Evolutionary conservation across 2,797 vertebrate genomes (phyloP).

Genomic region (Decapterus maruadsi): DNA sequence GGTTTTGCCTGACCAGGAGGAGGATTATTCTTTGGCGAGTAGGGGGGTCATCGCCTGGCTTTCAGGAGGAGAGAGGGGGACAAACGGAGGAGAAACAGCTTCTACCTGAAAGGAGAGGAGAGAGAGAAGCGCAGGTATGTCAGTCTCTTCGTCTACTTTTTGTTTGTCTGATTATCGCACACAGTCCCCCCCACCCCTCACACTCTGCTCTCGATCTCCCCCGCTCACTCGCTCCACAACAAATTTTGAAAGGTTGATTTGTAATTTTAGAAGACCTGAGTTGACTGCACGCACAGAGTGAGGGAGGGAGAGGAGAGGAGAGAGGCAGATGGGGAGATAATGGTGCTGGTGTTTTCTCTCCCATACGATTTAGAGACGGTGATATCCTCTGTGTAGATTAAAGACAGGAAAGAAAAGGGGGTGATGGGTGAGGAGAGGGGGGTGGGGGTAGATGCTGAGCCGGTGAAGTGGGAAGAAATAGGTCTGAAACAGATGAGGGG

Average conservation of each 20-base stretch:
- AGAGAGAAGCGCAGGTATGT: conserved; percentile 71
- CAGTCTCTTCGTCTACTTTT: conserved; percentile 56
- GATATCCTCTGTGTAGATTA: conserved; percentile 64
- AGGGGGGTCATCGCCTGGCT: conserved; percentile 56
- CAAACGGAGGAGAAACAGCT: conserved; percentile 40
- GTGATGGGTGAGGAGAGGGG: not conserved
- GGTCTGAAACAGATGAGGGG: conserved; percentile 28
- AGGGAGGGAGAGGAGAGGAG: conserved; percentile 2
- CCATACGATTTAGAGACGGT: conserved; percentile 58
- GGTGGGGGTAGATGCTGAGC: not conserved
- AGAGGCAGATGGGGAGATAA: conserved; percentile 78
- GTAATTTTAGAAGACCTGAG: conserved; percentile 46
- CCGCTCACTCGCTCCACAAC: not conserved
- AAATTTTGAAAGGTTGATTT: conserved; percentile 28
- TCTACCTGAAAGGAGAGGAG: conserved; percentile 38
- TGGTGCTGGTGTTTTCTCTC: conserved; percentile 76
- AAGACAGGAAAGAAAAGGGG: not conserved
- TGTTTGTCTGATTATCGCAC: conserved; percentile 27
- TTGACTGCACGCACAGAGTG: conserved; percentile 14
- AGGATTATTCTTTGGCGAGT: conserved; percentile 56
- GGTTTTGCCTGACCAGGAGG: conserved; percentile 19
- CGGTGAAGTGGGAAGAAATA: conserved; percentile 23
- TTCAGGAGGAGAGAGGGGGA: not conserved
- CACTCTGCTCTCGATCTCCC: not conserved
- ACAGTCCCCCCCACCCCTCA: not conserved